Evolutionary conservation across 2,797 vertebrate genomes (phyloP), one percentile per base, ranked within the genome.

Genomic region (Sebastes itinus): DNA sequence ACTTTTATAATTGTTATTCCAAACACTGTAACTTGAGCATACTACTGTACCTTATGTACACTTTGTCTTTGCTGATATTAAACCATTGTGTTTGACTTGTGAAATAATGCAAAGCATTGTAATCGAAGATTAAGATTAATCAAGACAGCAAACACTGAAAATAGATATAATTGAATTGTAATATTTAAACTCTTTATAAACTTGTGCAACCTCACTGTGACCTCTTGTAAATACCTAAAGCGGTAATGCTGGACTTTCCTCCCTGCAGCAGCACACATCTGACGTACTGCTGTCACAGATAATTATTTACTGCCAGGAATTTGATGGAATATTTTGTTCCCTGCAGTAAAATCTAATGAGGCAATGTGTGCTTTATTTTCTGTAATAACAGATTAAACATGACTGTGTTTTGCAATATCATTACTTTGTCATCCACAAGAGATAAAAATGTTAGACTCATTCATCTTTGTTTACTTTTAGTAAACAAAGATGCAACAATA

Each of bases 221-320:
- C 70, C 35, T 83, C 4, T 59, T 63, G 49, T 65, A 69, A 82
- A 81, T 27, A n/a, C 5, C 27, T 33, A 75, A 71, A 69, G 30
- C 5, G 8, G 77, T 7, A 77, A 78, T 27, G 2, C 49, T 74
- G 82, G 77, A 89, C 77, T 88, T 88, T 84, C 55, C 56, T 69
- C 42, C 32, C 42, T 69, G 42, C 52, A 68, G 46, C 59, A 75
- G 46, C 59, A 75, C 49, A 42, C 5, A n/a, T 70, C 16, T 35
- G 23, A 64, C 5, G 13, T 9, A n/a, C 27, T 62, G 27, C 14
- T 30, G 27, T 13, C 18, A 66, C 22, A 46, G 2, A 33, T 62
- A 72, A 78, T 5, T 22, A 7, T 78, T 77, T 49, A 22, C 38
- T 82, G 35, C 35, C 49, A 28, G 28, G 27, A 77, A 77, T 64